Conservation (phyloP, 2,888 invertebrate species). For the Vandiemenella viatica region DNA sequence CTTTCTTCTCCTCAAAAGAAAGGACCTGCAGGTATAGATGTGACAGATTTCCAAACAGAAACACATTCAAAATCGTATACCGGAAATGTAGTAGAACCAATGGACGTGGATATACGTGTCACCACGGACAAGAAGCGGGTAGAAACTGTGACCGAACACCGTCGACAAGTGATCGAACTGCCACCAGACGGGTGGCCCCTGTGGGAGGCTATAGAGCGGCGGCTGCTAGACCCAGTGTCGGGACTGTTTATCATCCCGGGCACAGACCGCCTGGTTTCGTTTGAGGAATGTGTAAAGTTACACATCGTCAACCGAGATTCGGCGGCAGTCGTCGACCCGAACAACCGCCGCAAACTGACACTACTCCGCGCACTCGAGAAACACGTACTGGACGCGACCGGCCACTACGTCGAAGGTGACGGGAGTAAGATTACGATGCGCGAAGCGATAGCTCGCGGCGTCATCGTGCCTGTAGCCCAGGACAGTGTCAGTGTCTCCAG, state of each 20-base stretch:
- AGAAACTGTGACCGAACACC: no score
- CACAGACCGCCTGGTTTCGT: constrained; percentile 67
- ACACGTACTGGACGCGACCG: constrained; percentile 59
- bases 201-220: constrained; percentile 65
- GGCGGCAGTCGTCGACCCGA: constrained; percentile 65
- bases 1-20: no score
- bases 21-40: no score
- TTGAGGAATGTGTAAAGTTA: constrained; percentile 74
- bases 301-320: constrained; percentile 75
- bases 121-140: no score
- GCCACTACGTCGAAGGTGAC: constrained; percentile 50
- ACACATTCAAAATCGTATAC: no score
- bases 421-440: constrained; percentile 49
- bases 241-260: constrained; percentile 78
- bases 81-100: no score
- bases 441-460: constrained; percentile 51
- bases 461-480: constrained; percentile 40
- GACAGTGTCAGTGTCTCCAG: constrained; percentile 33
- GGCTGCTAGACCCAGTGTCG: constrained; percentile 63
- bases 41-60: no score
- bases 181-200: constrained; percentile 74
- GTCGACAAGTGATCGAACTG: constrained; percentile 58
- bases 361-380: constrained; percentile 60
- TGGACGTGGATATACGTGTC: no score
- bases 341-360: constrained; percentile 49